Conservation (phyloP, 2,113 vertebrate genomes). For the Dolichallabes microphthalmus region DNA sequence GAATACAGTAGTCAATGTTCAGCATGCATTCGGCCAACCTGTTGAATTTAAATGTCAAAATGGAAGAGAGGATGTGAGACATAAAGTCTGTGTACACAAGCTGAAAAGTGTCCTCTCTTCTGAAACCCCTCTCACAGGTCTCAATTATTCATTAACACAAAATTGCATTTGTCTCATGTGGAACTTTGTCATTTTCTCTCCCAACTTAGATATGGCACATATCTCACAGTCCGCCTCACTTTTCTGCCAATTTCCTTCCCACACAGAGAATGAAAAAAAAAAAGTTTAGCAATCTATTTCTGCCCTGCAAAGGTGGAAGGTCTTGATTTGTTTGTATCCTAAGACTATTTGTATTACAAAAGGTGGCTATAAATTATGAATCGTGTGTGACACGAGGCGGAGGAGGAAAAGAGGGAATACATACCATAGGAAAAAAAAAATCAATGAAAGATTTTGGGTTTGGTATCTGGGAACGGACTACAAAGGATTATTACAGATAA, state of each 20-base stretch:
- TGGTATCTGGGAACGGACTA: background rate
- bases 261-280: conserved; percentile 50
- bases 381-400: conserved; percentile 70
- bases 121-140: conserved; percentile 15
- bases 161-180: conserved; percentile 79
- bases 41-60: background rate
- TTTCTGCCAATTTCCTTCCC: conserved; percentile 66
- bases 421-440: conserved; percentile 46
- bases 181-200: conserved; percentile 71
- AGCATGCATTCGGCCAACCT: background rate
- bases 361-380: conserved; percentile 72
- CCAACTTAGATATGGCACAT: conserved; percentile 52
- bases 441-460: conserved; percentile 11
- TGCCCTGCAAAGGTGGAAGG: conserved; percentile 67
- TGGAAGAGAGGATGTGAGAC: background rate
- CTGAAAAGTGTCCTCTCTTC: conserved; percentile 15
- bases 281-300: conserved; percentile 70
- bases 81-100: conserved; percentile 3
- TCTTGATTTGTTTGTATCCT: conserved; percentile 72
- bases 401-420: conserved; percentile 56
- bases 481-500: background rate
- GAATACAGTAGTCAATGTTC: background rate
- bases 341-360: conserved; percentile 75
- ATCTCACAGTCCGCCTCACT: conserved; percentile 62
- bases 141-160: conserved; percentile 80